These are phyloP conservation scores for Chloroclysta siterata DNA, from an alignment of 2,888 invertebrate species.

Conservation along the genomic window DNA sequence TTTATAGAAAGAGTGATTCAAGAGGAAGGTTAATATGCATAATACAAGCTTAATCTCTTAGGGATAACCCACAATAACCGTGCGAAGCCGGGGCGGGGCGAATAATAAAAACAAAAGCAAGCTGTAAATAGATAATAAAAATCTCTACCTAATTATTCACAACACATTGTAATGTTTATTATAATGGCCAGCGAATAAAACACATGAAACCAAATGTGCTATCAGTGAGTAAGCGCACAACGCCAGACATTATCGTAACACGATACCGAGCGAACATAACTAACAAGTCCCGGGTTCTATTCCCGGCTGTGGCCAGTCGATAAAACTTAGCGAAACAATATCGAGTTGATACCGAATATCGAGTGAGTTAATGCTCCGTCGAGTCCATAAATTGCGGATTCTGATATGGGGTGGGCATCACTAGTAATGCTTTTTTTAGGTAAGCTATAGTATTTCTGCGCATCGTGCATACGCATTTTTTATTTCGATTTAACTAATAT, in stretches of 20 bases:
- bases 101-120: constrained; percentile 7
- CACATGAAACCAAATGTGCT: constrained; percentile 45
- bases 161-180: constrained; percentile 38
- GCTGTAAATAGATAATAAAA: constrained; percentile 25
- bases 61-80: too few species aligned
- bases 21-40: too few species aligned
- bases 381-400: constrained; percentile 52
- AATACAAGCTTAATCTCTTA: too few species aligned
- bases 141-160: constrained; percentile 32
- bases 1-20: too few species aligned
- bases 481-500: neutral
- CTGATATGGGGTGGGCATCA: constrained; percentile 46
- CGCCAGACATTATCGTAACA: constrained; percentile 70
- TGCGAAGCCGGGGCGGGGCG: too few species aligned
- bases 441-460: constrained; percentile 33
- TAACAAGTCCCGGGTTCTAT: constrained; percentile 65
- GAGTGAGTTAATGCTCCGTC: constrained; percentile 62
- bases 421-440: constrained; percentile 36
- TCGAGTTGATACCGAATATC: constrained; percentile 74
- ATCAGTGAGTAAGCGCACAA: constrained; percentile 50
- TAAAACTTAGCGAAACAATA: constrained; percentile 73
- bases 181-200: constrained; percentile 43
- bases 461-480: neutral
- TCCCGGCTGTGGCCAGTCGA: constrained; percentile 53
- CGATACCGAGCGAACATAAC: constrained; percentile 71